Evolutionary conservation across 2,888 invertebrate species (phyloP).

Genomic region (Dichetophora obliterata): DNA sequence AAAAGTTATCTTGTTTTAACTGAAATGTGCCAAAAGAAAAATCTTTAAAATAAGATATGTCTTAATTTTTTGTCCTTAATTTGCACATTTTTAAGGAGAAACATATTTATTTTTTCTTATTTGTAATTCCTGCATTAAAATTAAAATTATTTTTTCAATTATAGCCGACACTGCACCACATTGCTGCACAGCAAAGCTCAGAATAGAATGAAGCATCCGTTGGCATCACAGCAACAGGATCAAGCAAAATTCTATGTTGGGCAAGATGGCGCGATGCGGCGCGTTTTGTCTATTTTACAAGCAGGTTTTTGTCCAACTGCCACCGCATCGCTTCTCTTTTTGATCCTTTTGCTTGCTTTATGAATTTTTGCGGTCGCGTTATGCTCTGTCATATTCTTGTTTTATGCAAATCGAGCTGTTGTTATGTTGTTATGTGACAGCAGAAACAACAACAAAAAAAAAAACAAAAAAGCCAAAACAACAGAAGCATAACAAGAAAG

Average conservation of each 20-base stretch:
- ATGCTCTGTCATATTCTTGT: conserved; percentile 30
- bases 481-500: background rate
- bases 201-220: conserved; percentile 9
- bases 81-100: no score
- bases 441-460: conserved; percentile 3
- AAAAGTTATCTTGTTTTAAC: no score
- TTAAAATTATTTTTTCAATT: no score
- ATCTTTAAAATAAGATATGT: no score
- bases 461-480: conserved; percentile 8
- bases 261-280: conserved; percentile 41
- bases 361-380: conserved; percentile 11
- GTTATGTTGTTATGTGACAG: conserved; percentile 16
- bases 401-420: conserved; percentile 34
- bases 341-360: background rate
- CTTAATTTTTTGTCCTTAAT: no score
- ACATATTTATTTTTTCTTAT: no score
- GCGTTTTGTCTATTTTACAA: background rate
- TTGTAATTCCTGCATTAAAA: no score
- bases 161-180: background rate
- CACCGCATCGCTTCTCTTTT: conserved; percentile 1
- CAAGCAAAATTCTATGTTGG: conserved; percentile 21
- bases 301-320: background rate
- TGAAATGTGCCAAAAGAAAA: no score
- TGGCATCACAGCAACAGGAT: background rate
- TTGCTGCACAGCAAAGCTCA: background rate